phyloP scores from a whole-genome alignment of 2,113 vertebrate species.

The Etheostoma cragini region DNA sequence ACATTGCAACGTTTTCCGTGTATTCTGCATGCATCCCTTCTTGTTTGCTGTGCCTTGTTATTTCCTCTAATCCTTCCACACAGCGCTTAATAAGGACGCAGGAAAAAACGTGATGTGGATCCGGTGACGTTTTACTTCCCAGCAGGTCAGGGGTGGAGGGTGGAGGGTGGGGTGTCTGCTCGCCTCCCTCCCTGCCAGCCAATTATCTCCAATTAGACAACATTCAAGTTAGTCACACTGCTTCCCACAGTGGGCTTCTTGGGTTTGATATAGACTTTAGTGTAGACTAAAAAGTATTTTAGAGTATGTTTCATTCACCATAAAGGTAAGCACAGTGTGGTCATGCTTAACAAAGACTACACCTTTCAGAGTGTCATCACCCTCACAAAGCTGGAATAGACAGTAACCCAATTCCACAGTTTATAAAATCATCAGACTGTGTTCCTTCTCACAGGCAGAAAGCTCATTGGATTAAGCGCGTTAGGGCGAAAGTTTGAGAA shows the following conservation, averaged over 20 bases:
- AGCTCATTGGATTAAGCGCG: not conserved
- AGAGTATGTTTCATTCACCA: not conserved
- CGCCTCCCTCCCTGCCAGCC: constrained; percentile 1
- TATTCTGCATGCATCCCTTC: constrained; percentile 24
- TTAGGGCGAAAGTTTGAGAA: not conserved
- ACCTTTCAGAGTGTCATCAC: not conserved
- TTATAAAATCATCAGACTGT: not conserved
- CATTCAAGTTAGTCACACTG: not conserved
- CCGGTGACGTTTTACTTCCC: constrained; percentile 13
- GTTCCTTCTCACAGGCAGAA: not conserved
- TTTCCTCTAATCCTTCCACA: constrained; percentile 45
- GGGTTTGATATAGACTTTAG: no score
- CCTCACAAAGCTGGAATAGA: not conserved
- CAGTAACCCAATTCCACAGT: not conserved
- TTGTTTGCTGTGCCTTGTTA: constrained; percentile 48
- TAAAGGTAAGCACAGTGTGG: not conserved
- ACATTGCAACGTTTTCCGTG: constrained; percentile 4
- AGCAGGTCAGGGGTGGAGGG: constrained; percentile 31
- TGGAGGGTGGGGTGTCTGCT: constrained; percentile 8
- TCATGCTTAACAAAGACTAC: not conserved
- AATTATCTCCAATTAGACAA: constrained; percentile 33
- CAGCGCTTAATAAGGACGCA: constrained; percentile 19
- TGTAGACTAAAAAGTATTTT: not conserved
- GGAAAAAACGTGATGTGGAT: constrained; percentile 69
- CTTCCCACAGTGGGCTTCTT: not conserved